Base-by-base conservation (phyloP, 30 jellyfish, hydroid and myxozoan species). In the Cassiopea xamachana region DNA sequence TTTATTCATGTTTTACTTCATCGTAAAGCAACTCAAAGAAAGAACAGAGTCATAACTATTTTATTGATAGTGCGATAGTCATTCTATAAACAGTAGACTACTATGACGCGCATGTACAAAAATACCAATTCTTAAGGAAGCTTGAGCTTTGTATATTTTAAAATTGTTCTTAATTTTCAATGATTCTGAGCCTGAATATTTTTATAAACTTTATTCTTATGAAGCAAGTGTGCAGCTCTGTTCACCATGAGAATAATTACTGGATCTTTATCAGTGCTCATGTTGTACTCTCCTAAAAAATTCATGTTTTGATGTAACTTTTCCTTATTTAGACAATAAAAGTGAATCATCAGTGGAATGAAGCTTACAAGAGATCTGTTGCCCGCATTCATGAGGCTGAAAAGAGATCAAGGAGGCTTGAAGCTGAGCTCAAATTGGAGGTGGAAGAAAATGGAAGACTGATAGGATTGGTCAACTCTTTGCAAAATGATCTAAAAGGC, bases 301-400 rank as follows among this genome's bases (percentile, higher is more conserved):
- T 27, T 27, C 39, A 27, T 27, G 39, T 27, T 27, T 27, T 27
- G 39, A 27, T 27, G 39, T 27, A 27, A 27, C 39, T 3, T 48
- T 15, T n/a, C 27, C 7, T 1, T 17, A 55, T 77, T 1, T 62
- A 86, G 93, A 86, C 93, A 6, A 48, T 86, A 7, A 77, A 76
- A 86, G 93, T 75, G 17, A 86, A 86, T 72, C 93, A 86, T 60
- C 93, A 74, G 59, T 86, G 93, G 93, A 86, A 75, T 48, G 87
- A 74, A 48, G 72, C 88, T 5, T 86, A 46, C 69, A 59, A 86
- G 70, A 44, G 82, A 74, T 67, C 87, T 6, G n/a, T 75, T 47
- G 55, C 62, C 19, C 68, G 87, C 78, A 73, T 47, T 46, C 86
- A 73, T 62, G 82, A 86, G 60, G 71, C 76, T 46, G 93, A 86